Conservation (phyloP, 2,797 vertebrate genomes). For the Semotilus atromaculatus region DNA sequence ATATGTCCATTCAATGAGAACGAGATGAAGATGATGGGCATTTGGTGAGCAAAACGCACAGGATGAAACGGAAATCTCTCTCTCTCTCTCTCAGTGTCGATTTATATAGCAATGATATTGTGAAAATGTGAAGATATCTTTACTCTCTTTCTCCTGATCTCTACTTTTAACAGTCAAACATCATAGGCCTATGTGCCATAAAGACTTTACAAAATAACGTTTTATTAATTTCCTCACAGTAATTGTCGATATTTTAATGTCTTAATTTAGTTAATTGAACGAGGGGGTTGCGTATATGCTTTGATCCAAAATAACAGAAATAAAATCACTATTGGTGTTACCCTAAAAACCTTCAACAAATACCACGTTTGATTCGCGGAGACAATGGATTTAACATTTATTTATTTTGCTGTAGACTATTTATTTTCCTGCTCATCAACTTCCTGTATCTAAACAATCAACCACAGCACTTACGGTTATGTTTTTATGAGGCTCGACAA, state of each 20-base stretch:
- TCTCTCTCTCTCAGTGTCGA: neutral
- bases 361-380: constrained; percentile 13
- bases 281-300: neutral
- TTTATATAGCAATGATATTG: constrained; percentile 33
- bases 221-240: neutral
- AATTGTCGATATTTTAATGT: constrained; percentile 6
- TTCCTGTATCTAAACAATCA: constrained; percentile 42
- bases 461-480: constrained; percentile 47
- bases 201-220: constrained; percentile 3
- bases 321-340: neutral
- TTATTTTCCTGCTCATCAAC: constrained; percentile 44
- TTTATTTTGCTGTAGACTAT: constrained; percentile 53
- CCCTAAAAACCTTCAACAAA: neutral
- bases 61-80: constrained; percentile 18
- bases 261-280: constrained; percentile 25
- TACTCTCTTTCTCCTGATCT: constrained; percentile 20
- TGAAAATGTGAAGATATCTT: constrained; percentile 40
- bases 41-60: neutral
- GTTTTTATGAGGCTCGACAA: neutral
- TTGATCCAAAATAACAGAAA: neutral
- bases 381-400: constrained; percentile 48
- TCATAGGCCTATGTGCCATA: constrained; percentile 7
- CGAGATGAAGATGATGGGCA: constrained; percentile 20
- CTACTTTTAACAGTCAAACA: constrained; percentile 28
- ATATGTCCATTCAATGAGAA: constrained; percentile 92